Evolutionary conservation across 2,797 vertebrate species (phyloP), one percentile per base, ranked within the genome.

Genomic region (Myotis vivesi): DNA sequence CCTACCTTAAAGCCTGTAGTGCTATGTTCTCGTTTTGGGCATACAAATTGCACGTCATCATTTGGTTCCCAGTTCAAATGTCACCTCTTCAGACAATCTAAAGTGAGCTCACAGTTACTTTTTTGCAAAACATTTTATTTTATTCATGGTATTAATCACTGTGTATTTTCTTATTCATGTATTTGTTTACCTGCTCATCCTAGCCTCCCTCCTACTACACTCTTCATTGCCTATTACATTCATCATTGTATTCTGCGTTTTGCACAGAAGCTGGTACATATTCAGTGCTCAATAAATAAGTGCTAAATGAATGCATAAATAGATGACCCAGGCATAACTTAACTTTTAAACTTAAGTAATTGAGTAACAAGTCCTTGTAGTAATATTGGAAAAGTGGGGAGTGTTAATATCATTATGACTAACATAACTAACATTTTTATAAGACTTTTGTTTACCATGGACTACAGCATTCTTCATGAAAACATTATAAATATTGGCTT

Each of bases 301-400:
- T 87, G 19, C 57, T 89, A 28, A 87, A 53, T 46, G 25, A 93
- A 89, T 69, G 73, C 57, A 88, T 71, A 66, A 81, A 44, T 62
- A 75, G 51, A 87, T 87, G 33, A 73, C 28, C 28, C 6, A 71
- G 93, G 46, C 19, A 73, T 73, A 87, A 72, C 4, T 53, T 76
- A 64, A 72, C 9, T 53, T 94, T 94, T 84, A 66, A 87, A 76
- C n/a, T 41, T 89, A 46, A 44, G 33, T 88, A 75, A 92, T 19
- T 49, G 7, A 30, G 36, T 66, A 72, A 82, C 46, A 62, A 53
- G 30, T 62, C 3, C 13, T 91, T 87, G 1, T 80, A 84, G 19
- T 94, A 44, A 83, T 44, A 73, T 36, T 87, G 41, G 49, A 49
- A 92, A 83, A 72, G 28, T 9, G 11, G 33, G 16, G 4, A 11